Evolutionary conservation across 2,888 invertebrate species (phyloP), one percentile per base, ranked within the genome.

Genomic region (Diloba caeruleocephala): DNA sequence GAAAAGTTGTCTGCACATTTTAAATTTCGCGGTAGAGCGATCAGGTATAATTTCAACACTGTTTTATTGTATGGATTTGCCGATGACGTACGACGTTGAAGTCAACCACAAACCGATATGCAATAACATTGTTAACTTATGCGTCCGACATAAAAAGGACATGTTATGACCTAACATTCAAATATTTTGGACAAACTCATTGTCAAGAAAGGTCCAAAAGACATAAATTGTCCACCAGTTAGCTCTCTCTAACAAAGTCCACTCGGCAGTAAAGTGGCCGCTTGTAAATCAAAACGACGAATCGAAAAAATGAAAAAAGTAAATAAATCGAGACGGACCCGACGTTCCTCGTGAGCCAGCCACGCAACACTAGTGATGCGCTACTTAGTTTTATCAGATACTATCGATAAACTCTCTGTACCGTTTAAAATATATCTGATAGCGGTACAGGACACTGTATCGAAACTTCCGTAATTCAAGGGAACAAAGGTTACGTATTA

Each of bases 251-350:
- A 88, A 92, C 90, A 92, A 92, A 90, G 90, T 91, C 87, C 84
- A 84, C 82, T 84, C 81, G 84, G 87, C 87, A 86, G 88, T 91
- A 89, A 92, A 91, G 84, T 85, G 87, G 81, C 80, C 84, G 89
- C 83, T 85, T 89, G 90, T 92, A 92, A 92, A 92, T 92, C 92
- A 92, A 89, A 90, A 87, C 82, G 86, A 88, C 81, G 82, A 88
- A 87, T 89, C 83, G 82, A 89, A 89, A 89, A 90, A 82, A 84
- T 79, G 77, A 81, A 82, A 82, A 84, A 83, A 81, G 81, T 78
- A 85, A 83, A 88, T 82, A 84, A 83, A 80, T 84, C 81, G 78
- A 80, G 78, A 81, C 82, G 73, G 65, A 74, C 79, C 55, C 78
- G 81, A 86, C 86, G 81, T 84, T 84, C 85, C 85, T 86, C 78